Evolutionary conservation across 2,797 vertebrate genomes (phyloP), one percentile per base, ranked within the genome.

Genomic region (Mormyrus proboscirostris): DNA sequence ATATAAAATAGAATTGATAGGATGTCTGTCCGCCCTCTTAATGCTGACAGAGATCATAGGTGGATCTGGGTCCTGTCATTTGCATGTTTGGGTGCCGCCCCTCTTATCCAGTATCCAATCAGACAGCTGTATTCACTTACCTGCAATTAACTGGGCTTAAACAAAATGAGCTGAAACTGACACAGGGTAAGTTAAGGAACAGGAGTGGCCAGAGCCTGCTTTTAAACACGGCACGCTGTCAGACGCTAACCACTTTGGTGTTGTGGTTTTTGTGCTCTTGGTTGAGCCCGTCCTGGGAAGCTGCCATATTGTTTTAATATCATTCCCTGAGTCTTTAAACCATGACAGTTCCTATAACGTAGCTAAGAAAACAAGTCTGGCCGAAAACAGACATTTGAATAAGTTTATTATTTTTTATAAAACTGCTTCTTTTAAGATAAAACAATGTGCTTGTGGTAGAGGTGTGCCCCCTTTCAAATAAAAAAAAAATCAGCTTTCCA

Each of bases 381-480:
- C 29, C 5, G 2, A 33, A 22, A 19, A 41, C n/a, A 85, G 25
- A 57, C 29, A 55, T 86, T 86, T 86, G 51, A 86, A 86, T 38
- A 33, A 69, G 25, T 86, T 86, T 79, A 87, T 82, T 76, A 57
- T 87, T 79, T 76, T 89, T 57, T 90, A 90, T 57, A 90, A 90
- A 90, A 88, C 69, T 29, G 65, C 73, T 88, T 62, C 83, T 53
- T 86, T 83, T 88, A 50, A 41, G 53, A 84, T 25, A 84, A 88
- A 88, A 83, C 53, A 51, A 88, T 87, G 16, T 65, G 59, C 5
- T 53, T 47, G 38, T 82, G 69, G 16, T 53, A 50, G 44, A 76
- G 73, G 10, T 0, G 9, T 3, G 2, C 19, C 33, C 12, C 69
- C 87, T 86, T 88, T 88, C 73, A 88, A 83, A 90, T 90, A 84